Conservation (phyloP, 2,113 vertebrate species). For the Rhinolophus sinicus region DNA sequence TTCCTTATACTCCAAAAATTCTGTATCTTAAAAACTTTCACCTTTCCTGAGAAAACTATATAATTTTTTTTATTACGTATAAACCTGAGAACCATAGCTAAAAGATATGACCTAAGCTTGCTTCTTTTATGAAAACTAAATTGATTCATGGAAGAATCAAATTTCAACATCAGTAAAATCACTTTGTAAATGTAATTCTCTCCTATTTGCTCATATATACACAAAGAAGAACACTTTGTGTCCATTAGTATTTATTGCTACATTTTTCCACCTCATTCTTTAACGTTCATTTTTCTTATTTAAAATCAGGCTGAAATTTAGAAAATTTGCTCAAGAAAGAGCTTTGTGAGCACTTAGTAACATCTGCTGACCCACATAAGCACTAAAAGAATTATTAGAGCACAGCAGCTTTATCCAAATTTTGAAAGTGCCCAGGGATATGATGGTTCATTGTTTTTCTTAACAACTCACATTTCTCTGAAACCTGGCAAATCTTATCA, state of each 20-base stretch:
- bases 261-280: background rate
- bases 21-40: background rate
- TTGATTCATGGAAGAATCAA: background rate
- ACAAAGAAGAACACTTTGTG: background rate
- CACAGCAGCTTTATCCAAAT: background rate
- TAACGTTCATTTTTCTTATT: slow-evolving; percentile 13
- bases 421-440: background rate
- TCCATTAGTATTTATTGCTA: background rate
- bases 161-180: background rate
- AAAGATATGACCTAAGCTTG: background rate
- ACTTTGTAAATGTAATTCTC: background rate
- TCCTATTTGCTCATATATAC: background rate
- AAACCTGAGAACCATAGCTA: background rate
- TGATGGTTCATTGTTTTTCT: background rate
- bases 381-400: background rate
- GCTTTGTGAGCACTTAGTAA: background rate
- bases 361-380: background rate
- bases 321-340: background rate
- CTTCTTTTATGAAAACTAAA: slow-evolving; percentile 18
- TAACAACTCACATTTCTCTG: background rate
- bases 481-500: background rate
- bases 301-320: slow-evolving; percentile 18
- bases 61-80: background rate
- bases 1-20: slow-evolving; percentile 15
- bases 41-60: background rate